Conservation (phyloP, 2,888 invertebrate genomes). For the Leucophenga maculata region DNA sequence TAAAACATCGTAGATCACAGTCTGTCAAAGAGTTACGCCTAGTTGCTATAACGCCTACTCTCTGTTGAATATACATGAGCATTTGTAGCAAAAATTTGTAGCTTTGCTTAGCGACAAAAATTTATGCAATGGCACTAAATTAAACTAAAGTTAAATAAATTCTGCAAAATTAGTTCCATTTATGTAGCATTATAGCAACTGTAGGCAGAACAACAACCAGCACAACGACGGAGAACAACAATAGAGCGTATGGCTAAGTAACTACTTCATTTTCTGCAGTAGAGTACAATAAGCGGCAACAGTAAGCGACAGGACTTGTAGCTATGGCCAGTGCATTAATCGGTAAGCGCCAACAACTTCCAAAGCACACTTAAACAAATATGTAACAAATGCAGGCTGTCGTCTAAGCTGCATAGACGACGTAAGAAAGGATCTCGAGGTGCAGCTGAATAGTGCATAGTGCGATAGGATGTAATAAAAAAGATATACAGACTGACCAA, state of each 20-base stretch:
- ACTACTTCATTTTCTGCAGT: conserved; percentile 65
- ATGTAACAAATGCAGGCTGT: conserved; percentile 2
- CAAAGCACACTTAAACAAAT: conserved; percentile 19
- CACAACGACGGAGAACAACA: conserved; percentile 29
- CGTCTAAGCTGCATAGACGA: background rate
- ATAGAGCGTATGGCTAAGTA: conserved; percentile 63
- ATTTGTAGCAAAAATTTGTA: no score
- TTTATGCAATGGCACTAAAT: background rate
- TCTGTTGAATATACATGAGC: no score
- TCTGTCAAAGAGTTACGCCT: no score
- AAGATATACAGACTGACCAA: no score
- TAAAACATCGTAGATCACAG: no score
- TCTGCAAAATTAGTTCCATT: conserved; percentile 63
- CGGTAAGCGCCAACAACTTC: conserved; percentile 44
- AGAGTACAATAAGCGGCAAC: conserved; percentile 53
- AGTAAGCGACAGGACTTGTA: conserved; percentile 42
- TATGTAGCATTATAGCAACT: conserved; percentile 41
- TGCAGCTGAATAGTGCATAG: background rate
- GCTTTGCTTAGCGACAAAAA: background rate
- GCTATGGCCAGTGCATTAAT: conserved; percentile 40
- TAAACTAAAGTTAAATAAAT: conserved; percentile 52
- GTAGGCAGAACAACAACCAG: conserved; percentile 12
- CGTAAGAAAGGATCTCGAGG: background rate
- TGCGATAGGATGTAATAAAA: background rate
- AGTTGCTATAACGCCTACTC: no score